These are phyloP conservation scores for Drosophila fuyamai DNA, from an alignment of 1,140 invertebrate genomes.

Conservation along the genomic window DNA sequence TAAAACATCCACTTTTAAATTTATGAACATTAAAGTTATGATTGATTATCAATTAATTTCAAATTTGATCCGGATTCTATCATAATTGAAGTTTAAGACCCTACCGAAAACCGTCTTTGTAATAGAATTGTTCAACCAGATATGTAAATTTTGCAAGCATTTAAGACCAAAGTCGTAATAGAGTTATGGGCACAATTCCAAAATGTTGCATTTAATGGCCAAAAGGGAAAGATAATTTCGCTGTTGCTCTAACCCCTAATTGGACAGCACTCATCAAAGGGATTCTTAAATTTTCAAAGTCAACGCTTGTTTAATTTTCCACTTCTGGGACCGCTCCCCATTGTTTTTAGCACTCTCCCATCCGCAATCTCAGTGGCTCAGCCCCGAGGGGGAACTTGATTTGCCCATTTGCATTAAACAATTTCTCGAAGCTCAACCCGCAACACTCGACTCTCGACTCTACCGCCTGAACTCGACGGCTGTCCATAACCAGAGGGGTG, in stretches of 20 bases:
- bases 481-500: slow-evolving; percentile 22
- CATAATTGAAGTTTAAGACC: too few relatives aligned
- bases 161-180: background rate
- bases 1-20: background rate
- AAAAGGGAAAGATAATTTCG: slow-evolving; percentile 19
- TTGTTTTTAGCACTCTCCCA: slow-evolving; percentile 33
- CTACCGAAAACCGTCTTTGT: too few relatives aligned
- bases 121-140: too few relatives aligned
- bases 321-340: slow-evolving; percentile 32
- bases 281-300: slow-evolving; percentile 45
- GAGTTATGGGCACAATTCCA: slow-evolving; percentile 11
- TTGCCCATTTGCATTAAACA: slow-evolving; percentile 59
- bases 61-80: too few relatives aligned
- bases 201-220: slow-evolving; percentile 32
- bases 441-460: background rate
- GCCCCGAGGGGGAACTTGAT: slow-evolving; percentile 55
- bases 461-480: slow-evolving; percentile 11
- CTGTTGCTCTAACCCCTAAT: slow-evolving; percentile 46
- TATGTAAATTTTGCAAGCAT: too few relatives aligned
- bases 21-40: too few relatives aligned
- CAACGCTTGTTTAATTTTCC: slow-evolving; percentile 46
- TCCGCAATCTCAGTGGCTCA: slow-evolving; percentile 40
- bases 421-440: slow-evolving; percentile 31
- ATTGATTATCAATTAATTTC: too few relatives aligned
- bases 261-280: slow-evolving; percentile 38